Conservation (phyloP, 1,140 invertebrate species). For the Camponotus pennsylvanicus region DNA sequence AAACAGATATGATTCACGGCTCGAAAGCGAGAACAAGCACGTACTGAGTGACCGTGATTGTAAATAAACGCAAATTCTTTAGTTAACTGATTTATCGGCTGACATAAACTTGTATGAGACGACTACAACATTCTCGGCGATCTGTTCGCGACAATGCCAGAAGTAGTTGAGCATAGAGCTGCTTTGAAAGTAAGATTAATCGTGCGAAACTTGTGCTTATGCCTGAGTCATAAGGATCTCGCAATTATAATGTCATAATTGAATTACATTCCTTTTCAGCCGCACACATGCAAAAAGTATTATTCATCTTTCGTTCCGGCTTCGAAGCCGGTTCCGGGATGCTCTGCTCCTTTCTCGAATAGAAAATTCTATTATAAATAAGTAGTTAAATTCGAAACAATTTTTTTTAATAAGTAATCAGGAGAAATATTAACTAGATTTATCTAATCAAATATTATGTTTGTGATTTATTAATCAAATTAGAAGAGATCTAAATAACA, state of each 20-base stretch:
- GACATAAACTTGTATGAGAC: not conserved
- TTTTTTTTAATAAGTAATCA: not conserved
- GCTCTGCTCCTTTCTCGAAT: not conserved
- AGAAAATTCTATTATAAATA: not conserved
- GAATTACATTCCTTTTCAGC: slow-evolving; percentile 44
- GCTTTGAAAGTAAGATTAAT: slow-evolving; percentile 74
- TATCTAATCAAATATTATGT: not conserved
- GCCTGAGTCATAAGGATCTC: slow-evolving; percentile 66
- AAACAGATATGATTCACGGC: slow-evolving; percentile 17
- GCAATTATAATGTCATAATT: slow-evolving; percentile 71
- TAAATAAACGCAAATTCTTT: slow-evolving; percentile 23
- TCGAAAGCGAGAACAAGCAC: not conserved
- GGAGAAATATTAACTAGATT: not conserved
- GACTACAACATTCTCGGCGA: not conserved
- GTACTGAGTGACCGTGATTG: not conserved
- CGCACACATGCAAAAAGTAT: slow-evolving; percentile 1
- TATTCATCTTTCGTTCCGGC: slow-evolving; percentile 28
- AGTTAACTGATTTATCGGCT: not conserved
- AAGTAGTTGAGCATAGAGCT: slow-evolving; percentile 63
- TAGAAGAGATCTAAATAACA: too few relatives aligned
- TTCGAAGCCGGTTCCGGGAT: slow-evolving; percentile 21
- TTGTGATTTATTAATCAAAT: not conserved
- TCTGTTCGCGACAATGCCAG: slow-evolving; percentile 13
- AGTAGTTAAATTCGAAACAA: not conserved
- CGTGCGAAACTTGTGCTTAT: slow-evolving; percentile 65